These are phyloP conservation scores for Hyposmocoma kahamanoa DNA, from an alignment of 1,140 invertebrate species.

Conservation along the genomic window DNA sequence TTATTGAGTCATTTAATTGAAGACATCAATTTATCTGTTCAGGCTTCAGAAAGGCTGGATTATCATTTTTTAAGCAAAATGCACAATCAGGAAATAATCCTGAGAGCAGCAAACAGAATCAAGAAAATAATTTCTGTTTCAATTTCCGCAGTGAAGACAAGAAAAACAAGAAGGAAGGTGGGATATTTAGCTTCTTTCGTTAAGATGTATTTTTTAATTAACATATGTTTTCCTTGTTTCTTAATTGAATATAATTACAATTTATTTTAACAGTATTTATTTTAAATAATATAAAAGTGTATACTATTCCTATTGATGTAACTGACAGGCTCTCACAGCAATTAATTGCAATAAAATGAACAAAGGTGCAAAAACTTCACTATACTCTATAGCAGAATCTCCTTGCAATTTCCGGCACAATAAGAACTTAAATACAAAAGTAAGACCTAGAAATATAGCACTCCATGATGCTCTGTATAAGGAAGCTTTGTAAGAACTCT, in stretches of 20 bases:
- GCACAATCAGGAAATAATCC: conserved; percentile 16
- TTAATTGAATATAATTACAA: neutral
- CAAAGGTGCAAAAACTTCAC: conserved; percentile 93
- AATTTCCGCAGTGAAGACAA: conserved; percentile 47
- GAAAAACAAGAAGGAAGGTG: conserved; percentile 44
- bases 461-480: conserved; percentile 90
- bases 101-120: conserved; percentile 18
- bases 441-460: conserved; percentile 85
- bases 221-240: neutral
- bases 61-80: conserved; percentile 42
- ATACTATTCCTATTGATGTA: conserved; percentile 72
- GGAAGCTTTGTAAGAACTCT: conserved; percentile 85
- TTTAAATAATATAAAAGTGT: conserved; percentile 3
- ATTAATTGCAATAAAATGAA: conserved; percentile 93
- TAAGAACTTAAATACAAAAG: conserved; percentile 95
- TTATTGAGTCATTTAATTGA: too few species aligned
- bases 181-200: conserved; percentile 57
- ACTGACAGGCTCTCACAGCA: conserved; percentile 93
- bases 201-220: conserved; percentile 7
- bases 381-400: conserved; percentile 87
- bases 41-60: conserved; percentile 46
- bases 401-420: conserved; percentile 91
- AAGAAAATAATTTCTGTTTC: conserved; percentile 47
- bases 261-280: conserved; percentile 5
- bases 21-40: too few species aligned